A percentile compares a stretch with the other conserved stretches of the same genome.
Conservation (phyloP, 2,797 vertebrate species). For the Thamnophis elegans region DNA sequence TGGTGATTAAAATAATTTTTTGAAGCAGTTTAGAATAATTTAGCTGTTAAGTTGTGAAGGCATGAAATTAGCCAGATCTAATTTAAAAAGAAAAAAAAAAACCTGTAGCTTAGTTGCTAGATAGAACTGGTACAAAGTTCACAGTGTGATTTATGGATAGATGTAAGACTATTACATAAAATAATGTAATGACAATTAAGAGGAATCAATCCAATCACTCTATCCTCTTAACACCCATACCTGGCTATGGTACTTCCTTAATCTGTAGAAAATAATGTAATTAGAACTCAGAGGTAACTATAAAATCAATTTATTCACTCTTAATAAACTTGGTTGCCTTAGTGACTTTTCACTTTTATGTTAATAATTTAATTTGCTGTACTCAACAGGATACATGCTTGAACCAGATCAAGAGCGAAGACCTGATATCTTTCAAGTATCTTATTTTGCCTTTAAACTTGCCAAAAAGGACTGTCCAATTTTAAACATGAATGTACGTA, state of each 20-base stretch:
- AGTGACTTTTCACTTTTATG: background rate
- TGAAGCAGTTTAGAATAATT: background rate
- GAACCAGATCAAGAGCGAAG: constrained; percentile 92
- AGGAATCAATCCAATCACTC: background rate
- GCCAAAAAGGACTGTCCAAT: constrained; percentile 91
- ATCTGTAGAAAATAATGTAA: background rate
- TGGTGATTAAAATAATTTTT: background rate
- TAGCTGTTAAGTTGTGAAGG: background rate
- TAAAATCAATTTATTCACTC: background rate
- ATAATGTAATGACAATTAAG: background rate
- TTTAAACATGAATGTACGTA: constrained; percentile 93
- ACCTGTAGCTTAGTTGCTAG: background rate
- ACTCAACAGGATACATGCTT: constrained; percentile 91
- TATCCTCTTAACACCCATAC: too few relatives aligned
- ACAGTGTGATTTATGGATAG: background rate
- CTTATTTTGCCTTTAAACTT: constrained; percentile 93
- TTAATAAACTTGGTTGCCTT: background rate
- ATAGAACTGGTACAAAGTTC: background rate
- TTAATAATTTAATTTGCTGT: background rate
- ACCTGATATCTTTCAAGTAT: constrained; percentile 97
- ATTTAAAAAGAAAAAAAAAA: background rate
- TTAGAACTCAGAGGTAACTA: background rate
- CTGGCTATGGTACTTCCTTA: background rate
- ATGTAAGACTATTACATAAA: background rate
- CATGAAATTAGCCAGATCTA: background rate